Percentiles rank a stretch among this genome's conserved stretches.
These are phyloP conservation scores for Drosophila obscura DNA, from an alignment of 1,140 invertebrate species.

Conservation along the genomic window DNA sequence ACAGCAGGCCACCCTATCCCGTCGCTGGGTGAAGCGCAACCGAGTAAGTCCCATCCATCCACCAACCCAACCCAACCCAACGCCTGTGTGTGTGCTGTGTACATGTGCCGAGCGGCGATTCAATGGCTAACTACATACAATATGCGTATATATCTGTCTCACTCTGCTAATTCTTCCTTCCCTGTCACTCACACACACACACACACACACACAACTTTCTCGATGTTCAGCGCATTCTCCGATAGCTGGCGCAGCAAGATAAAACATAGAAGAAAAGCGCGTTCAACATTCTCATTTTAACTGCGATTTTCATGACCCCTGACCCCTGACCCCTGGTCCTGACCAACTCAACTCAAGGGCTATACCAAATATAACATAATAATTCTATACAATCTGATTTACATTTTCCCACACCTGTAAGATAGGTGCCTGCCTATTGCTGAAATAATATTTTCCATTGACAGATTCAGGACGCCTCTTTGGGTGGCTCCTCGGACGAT, in stretches of 20 bases:
- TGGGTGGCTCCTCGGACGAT: constrained; percentile 83
- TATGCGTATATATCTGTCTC: background rate
- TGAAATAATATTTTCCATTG: constrained; percentile 4
- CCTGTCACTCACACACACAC: constrained; percentile 16
- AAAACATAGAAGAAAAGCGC: constrained; percentile 7
- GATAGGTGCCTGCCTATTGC: too few relatives aligned
- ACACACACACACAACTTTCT: constrained; percentile 42
- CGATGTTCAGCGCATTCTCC: constrained; percentile 66
- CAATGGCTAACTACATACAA: too few relatives aligned
- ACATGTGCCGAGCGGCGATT: constrained; percentile 25
- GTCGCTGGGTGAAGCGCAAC: constrained; percentile 92
- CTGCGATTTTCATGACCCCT: constrained; percentile 33
- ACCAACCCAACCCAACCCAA: constrained; percentile 10
- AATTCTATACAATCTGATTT: background rate
- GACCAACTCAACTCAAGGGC: background rate
- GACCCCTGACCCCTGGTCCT: too few relatives aligned
- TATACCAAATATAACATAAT: background rate
- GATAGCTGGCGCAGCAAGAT: constrained; percentile 53
- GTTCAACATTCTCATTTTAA: constrained; percentile 27
- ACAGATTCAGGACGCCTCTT: constrained; percentile 83
- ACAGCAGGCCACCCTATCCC: constrained; percentile 87
- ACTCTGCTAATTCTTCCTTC: constrained; percentile 31
- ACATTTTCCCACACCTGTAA: background rate
- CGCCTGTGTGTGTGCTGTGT: constrained; percentile 1
- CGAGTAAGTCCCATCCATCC: constrained; percentile 86